Percentiles rank a stretch among this genome's conserved stretches.
phyloP scores from a whole-genome alignment of 2,797 vertebrate genomes.

The Euphonia xanthogaster region DNA sequence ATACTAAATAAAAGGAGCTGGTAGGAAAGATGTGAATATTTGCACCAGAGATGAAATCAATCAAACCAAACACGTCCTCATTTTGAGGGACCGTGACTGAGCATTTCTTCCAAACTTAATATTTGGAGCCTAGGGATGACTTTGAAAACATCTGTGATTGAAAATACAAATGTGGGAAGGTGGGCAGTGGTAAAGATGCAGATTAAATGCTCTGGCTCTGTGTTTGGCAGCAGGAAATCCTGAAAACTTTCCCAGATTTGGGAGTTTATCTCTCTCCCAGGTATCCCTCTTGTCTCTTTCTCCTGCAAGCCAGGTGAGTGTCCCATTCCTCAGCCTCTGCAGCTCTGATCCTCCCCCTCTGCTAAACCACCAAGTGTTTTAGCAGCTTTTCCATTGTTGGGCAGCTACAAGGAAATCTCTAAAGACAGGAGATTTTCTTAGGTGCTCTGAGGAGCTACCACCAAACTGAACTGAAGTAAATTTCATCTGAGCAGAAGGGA shows the following conservation, averaged over 20 bases:
- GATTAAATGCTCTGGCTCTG: background rate
- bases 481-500: constrained; percentile 43
- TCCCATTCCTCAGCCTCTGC: background rate
- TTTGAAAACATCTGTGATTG: background rate
- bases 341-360: background rate
- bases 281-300: no score
- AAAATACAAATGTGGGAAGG: background rate
- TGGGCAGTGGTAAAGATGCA: background rate
- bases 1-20: background rate
- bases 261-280: background rate
- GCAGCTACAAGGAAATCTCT: background rate
- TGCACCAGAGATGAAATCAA: background rate
- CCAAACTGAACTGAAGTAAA: background rate
- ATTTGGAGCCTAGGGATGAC: background rate
- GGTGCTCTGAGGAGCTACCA: background rate
- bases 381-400: background rate
- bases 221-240: background rate
- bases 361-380: background rate
- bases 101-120: background rate
- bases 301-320: background rate
- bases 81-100: background rate
- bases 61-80: background rate
- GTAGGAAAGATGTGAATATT: background rate
- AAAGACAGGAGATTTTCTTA: background rate
- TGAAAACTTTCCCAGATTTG: background rate